phyloP scores from a whole-genome alignment of 1,140 invertebrate genomes.

The Campodea augens region DNA sequence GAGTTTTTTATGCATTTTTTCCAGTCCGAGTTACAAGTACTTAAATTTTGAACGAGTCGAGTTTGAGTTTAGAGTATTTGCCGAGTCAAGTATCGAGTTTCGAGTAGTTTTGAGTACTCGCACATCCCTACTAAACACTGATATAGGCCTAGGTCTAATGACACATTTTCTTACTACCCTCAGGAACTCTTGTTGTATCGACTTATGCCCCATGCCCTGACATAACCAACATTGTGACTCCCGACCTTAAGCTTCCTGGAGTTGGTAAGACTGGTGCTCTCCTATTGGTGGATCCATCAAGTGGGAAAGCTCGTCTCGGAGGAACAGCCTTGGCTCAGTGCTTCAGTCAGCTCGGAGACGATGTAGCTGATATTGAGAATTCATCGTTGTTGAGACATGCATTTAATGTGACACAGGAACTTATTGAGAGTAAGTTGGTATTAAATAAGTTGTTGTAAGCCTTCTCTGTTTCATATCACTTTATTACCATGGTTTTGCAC shows the following conservation, averaged over 20 bases:
- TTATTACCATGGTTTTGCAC: neutral
- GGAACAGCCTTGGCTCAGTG: slow-evolving; percentile 84
- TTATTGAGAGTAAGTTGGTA: slow-evolving; percentile 52
- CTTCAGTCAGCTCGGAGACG: slow-evolving; percentile 63
- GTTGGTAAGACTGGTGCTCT: slow-evolving; percentile 30
- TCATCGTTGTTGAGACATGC: slow-evolving; percentile 41
- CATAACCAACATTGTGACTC: slow-evolving; percentile 56
- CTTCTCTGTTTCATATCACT: too few species aligned
- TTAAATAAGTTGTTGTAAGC: too few species aligned
- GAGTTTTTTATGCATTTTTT: too few species aligned
- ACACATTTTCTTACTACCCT: too few species aligned
- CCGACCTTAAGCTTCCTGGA: slow-evolving; percentile 60
- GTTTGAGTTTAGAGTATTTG: too few species aligned
- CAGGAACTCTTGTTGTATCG: slow-evolving; percentile 83
- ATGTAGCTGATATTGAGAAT: slow-evolving; percentile 58
- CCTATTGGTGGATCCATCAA: slow-evolving; percentile 47
- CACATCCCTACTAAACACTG: too few species aligned
- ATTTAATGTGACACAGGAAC: slow-evolving; percentile 62
- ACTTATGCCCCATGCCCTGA: slow-evolving; percentile 87
- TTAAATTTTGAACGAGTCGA: too few species aligned
- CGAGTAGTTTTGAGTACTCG: too few species aligned
- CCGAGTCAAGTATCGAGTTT: too few species aligned
- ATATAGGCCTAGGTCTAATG: too few species aligned
- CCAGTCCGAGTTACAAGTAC: too few species aligned
- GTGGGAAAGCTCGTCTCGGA: slow-evolving; percentile 49